Percentiles rank a stretch among this genome's conserved stretches.
These are phyloP conservation scores for Columba guinea DNA, from an alignment of 2,797 vertebrate genomes.

Conservation along the genomic window DNA sequence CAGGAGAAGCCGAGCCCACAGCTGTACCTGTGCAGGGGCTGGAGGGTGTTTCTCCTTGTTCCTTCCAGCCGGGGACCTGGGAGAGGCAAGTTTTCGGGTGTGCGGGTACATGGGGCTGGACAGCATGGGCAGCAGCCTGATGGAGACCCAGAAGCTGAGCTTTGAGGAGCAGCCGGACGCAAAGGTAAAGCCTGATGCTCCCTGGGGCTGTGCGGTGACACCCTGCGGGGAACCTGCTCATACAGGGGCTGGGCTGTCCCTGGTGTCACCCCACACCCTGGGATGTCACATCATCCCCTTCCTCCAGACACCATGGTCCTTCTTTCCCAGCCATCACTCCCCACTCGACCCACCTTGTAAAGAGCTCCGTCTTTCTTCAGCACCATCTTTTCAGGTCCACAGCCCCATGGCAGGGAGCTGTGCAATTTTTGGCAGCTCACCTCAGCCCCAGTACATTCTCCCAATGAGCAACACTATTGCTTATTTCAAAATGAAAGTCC, in stretches of 20 bases:
- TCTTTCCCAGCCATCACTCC: background rate
- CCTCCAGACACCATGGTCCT: rapidly evolving
- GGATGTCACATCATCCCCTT: background rate
- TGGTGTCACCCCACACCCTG: background rate
- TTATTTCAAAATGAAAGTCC: background rate
- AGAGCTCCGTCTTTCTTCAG: background rate
- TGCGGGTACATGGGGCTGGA: conserved; percentile 94
- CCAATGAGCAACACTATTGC: background rate
- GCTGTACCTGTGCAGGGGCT: rapidly evolving
- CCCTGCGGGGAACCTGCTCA: rapidly evolving
- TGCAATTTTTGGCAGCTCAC: background rate
- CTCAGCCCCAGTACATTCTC: background rate
- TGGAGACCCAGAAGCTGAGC: conserved; percentile 87
- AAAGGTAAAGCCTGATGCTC: conserved; percentile 74
- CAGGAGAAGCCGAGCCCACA: background rate
- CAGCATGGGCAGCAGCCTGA: conserved; percentile 80
- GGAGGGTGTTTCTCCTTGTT: background rate
- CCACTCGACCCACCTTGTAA: background rate
- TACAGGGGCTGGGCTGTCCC: background rate
- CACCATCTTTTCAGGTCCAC: background rate
- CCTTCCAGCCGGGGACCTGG: conserved; percentile 74
- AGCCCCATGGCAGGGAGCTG: background rate
- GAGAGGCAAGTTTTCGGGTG: conserved; percentile 76
- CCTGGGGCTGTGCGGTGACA: background rate
- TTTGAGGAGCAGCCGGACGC: conserved; percentile 88